These are phyloP conservation scores for Poecilia velifera DNA, from an alignment of 2,797 vertebrate species.

Conservation along the genomic window DNA sequence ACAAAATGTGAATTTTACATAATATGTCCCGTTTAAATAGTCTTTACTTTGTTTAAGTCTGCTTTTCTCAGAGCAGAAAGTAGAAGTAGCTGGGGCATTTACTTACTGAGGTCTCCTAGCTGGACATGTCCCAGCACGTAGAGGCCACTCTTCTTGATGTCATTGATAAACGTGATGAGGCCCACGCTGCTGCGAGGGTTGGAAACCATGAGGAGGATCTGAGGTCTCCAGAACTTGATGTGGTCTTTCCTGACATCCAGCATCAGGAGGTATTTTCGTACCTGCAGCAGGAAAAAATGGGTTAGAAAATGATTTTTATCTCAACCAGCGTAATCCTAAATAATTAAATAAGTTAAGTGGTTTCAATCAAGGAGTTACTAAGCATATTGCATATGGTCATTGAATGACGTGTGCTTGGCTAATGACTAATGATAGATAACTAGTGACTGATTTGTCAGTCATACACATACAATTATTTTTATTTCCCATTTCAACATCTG, in stretches of 20 bases:
- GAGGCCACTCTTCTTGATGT: constrained; percentile 88
- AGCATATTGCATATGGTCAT: no score
- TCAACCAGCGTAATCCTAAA: not conserved
- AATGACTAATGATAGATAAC: no score
- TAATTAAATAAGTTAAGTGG: not conserved
- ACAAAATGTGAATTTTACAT: no score
- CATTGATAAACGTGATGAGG: constrained; percentile 86
- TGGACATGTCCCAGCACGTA: constrained; percentile 86
- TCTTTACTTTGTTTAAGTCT: no score
- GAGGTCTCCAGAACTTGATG: constrained; percentile 89
- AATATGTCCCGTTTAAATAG: no score
- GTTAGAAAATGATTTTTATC: not conserved
- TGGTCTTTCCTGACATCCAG: constrained; percentile 87
- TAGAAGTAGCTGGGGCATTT: no score
- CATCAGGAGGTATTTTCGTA: constrained; percentile 87
- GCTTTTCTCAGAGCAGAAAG: no score
- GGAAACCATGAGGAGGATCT: constrained; percentile 85
- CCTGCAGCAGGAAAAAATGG: constrained; percentile 57
- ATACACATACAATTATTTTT: no score
- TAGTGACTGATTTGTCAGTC: no score
- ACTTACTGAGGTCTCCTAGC: constrained; percentile 84
- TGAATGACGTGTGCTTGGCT: no score
- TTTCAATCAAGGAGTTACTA: not conserved
- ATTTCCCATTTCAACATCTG: no score
- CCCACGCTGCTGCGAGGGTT: constrained; percentile 82